Percentiles rank a stretch among this genome's conserved stretches.
These are phyloP conservation scores for Cyprichromis sp. DNA, from an alignment of 2,113 vertebrate genomes.

Conservation along the genomic window DNA sequence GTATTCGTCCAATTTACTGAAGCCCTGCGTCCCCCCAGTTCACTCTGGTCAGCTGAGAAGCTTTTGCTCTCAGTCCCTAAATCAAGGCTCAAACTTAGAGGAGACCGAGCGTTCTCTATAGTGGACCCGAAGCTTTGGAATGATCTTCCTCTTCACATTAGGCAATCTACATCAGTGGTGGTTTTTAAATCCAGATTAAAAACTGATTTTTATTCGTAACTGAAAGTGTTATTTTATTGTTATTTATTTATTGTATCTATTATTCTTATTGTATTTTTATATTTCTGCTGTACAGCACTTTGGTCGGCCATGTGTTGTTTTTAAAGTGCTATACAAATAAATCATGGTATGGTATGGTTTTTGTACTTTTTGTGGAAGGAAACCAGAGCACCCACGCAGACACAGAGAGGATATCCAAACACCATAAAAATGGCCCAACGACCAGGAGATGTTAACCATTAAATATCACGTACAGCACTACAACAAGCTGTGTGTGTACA, in stretches of 20 bases:
- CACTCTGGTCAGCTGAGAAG: fast-evolving
- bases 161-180: neutral
- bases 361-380: fast-evolving
- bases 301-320: neutral
- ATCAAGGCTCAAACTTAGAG: neutral
- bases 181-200: neutral
- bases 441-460: neutral
- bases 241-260: neutral
- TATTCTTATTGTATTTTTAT: neutral
- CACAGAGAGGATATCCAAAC: neutral
- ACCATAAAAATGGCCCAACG: neutral
- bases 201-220: neutral
- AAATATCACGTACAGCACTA: neutral
- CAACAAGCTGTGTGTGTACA: neutral
- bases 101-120: neutral
- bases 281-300: neutral
- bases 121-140: neutral
- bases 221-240: neutral
- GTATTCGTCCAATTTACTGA: neutral
- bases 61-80: neutral
- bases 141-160: neutral
- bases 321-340: neutral
- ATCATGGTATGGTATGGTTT: neutral
- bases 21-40: neutral
- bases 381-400: neutral